Percentiles rank a stretch among this genome's conserved stretches.
Conservation (phyloP, 1,140 invertebrate genomes). For the Tetramorium alpestre region DNA sequence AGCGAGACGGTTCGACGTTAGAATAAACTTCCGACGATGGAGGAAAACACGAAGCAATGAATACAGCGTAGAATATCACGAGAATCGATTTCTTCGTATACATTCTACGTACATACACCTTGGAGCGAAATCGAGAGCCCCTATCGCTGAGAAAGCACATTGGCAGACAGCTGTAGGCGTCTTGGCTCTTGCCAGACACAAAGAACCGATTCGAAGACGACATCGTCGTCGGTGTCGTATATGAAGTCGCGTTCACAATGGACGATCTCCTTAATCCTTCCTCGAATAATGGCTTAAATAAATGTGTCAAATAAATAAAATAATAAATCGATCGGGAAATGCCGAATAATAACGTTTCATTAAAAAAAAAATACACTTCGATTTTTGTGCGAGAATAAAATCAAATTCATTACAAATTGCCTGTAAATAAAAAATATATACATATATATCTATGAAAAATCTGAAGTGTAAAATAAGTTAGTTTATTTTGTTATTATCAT, state of each 20-base stretch:
- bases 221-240: conserved; percentile 44
- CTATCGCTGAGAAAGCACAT: conserved; percentile 42
- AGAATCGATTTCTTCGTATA: conserved; percentile 57
- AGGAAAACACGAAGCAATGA: background rate
- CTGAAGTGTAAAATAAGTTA: background rate
- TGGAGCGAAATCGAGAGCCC: conserved; percentile 26
- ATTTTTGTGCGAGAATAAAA: background rate
- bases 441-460: background rate
- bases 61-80: background rate
- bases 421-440: background rate
- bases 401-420: background rate
- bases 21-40: background rate
- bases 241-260: conserved; percentile 31
- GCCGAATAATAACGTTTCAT: background rate
- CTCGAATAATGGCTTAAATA: background rate
- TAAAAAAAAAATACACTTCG: background rate
- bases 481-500: background rate
- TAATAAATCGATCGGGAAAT: background rate
- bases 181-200: conserved; percentile 70
- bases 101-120: background rate
- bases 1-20: background rate
- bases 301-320: background rate
- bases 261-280: background rate
- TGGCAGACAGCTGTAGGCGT: conserved; percentile 71
- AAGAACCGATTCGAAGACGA: conserved; percentile 72